phyloP scores from a whole-genome alignment of 2,888 invertebrate genomes.

The Hesperia comma region DNA sequence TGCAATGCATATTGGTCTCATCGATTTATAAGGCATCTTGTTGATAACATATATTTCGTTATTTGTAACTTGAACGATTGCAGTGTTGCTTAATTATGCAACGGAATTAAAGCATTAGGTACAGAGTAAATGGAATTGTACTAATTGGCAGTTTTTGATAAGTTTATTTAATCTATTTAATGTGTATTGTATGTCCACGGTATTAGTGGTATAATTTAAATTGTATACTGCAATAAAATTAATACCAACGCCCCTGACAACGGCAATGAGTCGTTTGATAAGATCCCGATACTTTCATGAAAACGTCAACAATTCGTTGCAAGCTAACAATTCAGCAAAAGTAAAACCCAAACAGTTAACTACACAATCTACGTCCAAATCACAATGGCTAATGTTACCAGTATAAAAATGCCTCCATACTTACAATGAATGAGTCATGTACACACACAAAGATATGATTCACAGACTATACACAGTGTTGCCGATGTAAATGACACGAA shows the following conservation, averaged over 20 bases:
- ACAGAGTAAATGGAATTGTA: not conserved
- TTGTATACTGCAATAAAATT: too few species aligned
- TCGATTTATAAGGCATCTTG: conserved; percentile 24
- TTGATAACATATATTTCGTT: conserved; percentile 4
- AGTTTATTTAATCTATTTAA: too few species aligned
- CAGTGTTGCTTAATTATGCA: not conserved
- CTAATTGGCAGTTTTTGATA: too few species aligned
- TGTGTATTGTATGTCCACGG: too few species aligned
- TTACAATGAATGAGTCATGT: conserved; percentile 16
- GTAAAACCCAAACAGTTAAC: not conserved
- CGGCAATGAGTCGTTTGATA: not conserved
- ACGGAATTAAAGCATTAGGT: not conserved
- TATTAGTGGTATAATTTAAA: too few species aligned
- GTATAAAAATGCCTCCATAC: conserved; percentile 7
- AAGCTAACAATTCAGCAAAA: not conserved
- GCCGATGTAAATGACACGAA: conserved; percentile 25
- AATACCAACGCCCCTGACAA: too few species aligned
- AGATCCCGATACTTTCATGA: too few species aligned
- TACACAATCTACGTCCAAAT: not conserved
- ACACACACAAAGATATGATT: conserved; percentile 27
- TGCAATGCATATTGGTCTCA: conserved; percentile 27
- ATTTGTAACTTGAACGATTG: conserved; percentile 4
- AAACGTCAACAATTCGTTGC: not conserved
- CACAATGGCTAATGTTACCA: not conserved
- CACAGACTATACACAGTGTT: conserved; percentile 39